A percentile compares a stretch with the other conserved stretches of the same genome.
These are phyloP conservation scores for Amniataba percoides DNA, from an alignment of 2,797 vertebrate species.

Conservation along the genomic window DNA sequence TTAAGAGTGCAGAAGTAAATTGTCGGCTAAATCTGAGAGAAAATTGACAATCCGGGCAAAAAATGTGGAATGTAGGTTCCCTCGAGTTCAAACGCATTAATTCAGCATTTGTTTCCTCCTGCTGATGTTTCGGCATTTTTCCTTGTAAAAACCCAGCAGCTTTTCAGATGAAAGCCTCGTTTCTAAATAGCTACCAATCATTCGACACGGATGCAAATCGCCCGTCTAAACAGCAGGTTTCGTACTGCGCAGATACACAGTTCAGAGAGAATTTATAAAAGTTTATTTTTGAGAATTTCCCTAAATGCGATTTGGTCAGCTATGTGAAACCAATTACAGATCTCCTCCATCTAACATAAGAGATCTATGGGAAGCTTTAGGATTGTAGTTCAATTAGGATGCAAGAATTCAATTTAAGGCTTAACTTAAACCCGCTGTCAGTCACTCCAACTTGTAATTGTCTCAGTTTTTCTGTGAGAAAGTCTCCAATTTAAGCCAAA, in stretches of 20 bases:
- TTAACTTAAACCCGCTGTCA: constrained; percentile 16
- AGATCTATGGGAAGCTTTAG: constrained; percentile 3
- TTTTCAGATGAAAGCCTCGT: constrained; percentile 28
- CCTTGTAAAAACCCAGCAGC: constrained; percentile 14
- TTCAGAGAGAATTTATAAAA: neutral
- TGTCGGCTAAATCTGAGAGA: neutral
- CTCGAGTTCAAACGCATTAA: constrained; percentile 21
- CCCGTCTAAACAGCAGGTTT: neutral
- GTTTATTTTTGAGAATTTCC: neutral
- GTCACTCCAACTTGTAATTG: constrained; percentile 5
- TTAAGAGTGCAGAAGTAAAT: neutral
- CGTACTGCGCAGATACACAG: neutral
- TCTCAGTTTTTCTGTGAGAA: constrained; percentile 14
- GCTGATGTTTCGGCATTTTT: constrained; percentile 21
- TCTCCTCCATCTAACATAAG: constrained; percentile 12
- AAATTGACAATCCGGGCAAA: constrained; percentile 1
- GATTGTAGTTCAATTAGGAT: constrained; percentile 2
- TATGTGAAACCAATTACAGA: constrained; percentile 24
- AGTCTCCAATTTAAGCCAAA: constrained; percentile 3
- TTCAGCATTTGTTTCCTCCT: constrained; percentile 31
- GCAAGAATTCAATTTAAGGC: neutral
- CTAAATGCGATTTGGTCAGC: neutral
- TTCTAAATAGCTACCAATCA: constrained; percentile 11
- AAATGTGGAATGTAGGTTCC: constrained; percentile 20
- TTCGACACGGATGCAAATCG: constrained; percentile 7